Base-by-base conservation (phyloP, 1,140 invertebrate genomes). In the Drosophila kanapiae region DNA sequence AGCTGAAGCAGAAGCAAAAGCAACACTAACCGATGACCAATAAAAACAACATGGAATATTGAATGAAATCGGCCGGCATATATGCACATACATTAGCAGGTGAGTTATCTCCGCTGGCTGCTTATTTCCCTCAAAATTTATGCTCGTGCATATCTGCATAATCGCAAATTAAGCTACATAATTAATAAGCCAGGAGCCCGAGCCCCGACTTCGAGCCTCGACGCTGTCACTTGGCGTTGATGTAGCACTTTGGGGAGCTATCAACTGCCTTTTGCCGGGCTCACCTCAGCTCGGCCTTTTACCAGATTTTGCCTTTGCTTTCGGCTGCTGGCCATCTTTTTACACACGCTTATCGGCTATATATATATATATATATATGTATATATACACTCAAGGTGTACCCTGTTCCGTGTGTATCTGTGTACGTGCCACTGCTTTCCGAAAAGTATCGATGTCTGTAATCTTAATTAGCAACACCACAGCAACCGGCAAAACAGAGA, bases 101-200 rank as follows among this genome's bases (percentile, higher is more conserved):
- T 87, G 81, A 87, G 84, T 87, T 87, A 87, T 87, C 77, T 56
- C 37, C 53, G 53, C 18, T 68, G 77, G 38, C 72, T 80, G 72
- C 64, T 63, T 65, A 80, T 75, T 68, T 67, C 76, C 71, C 72
- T 72, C 27, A 68, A 87, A 88, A 87, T 87, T 83, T 88, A 87
- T 87, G 85, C 84, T 81, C 80, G 80, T 74, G 70, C 70, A 72
- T 87, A 87, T 87, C 84, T 87, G 84, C 84, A 87, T 87, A 87
- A 87, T 88, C 84, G 84, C 83, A 87, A 87, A 87, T 87, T 87
- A 87, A 87, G 80, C 80, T 84, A 84, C 80, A 87, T 90, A 90
- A 84, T 87, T 87, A 87, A 87, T 87, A 87, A 87, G 85, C 68
- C 80, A 80, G 75, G 53, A 74, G 70, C 53, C 43, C 43, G 56